These are phyloP conservation scores for Notechis scutatus DNA, from an alignment of 2,113 vertebrate genomes.

Conservation along the genomic window DNA sequence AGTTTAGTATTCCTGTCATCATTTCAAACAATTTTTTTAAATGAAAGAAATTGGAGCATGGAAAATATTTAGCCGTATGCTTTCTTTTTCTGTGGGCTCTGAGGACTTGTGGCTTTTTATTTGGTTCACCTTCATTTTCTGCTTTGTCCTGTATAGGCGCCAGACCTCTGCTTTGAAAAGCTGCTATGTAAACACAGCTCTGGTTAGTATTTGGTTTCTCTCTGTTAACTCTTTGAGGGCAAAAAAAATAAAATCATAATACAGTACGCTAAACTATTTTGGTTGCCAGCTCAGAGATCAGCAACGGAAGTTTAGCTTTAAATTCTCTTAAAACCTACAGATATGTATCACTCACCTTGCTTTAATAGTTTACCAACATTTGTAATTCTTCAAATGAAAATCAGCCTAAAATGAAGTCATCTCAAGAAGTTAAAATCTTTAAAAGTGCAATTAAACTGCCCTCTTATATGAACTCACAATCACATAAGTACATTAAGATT, in stretches of 20 bases:
- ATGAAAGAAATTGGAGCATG: not conserved
- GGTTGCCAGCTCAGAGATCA: not conserved
- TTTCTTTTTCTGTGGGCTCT: constrained; percentile 19
- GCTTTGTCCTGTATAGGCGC: not conserved
- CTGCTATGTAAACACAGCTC: not conserved
- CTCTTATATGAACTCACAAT: too few relatives aligned
- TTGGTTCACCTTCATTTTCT: constrained; percentile 7
- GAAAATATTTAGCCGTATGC: constrained; percentile 8
- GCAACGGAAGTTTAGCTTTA: not conserved
- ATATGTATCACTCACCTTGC: not conserved
- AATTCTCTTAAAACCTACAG: not conserved
- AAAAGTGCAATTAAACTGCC: not conserved
- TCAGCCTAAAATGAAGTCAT: not conserved
- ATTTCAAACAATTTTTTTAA: constrained; percentile 27
- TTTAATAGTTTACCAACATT: not conserved
- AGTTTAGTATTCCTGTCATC: constrained; percentile 5
- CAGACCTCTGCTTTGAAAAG: constrained; percentile 9
- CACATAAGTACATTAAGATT: not conserved
- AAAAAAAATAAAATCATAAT: not conserved
- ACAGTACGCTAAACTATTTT: not conserved
- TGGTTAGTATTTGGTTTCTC: not conserved
- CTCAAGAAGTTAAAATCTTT: not conserved
- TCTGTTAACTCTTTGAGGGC: constrained; percentile 22
- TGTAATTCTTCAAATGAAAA: not conserved
- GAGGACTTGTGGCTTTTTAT: constrained; percentile 33